Base-by-base conservation (phyloP, 2,888 invertebrate genomes). In the Cryptus armator region DNA sequence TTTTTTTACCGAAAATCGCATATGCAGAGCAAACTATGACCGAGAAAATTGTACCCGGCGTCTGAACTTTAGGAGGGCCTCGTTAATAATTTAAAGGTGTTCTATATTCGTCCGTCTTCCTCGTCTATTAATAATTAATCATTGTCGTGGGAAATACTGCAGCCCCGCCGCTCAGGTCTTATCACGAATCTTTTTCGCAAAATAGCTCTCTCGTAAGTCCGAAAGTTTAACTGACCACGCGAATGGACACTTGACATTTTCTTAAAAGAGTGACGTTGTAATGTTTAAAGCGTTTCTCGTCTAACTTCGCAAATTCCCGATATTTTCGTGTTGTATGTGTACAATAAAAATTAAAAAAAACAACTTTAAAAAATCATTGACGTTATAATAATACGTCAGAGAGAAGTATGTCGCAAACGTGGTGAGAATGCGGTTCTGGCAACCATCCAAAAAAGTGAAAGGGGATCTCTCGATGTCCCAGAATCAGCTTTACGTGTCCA, bases 351-450 rank as follows among this genome's bases (percentile, higher is more conserved):
- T 66, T 46, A 62, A n/a, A 77, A 78, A 75, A 72, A 72, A 5
- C 77, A 46, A 46, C 77, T 59, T 81, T 29, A 72, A 72, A 37
- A 9, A 78, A 84, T 76, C 56, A 51, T 16, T n/a, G 76, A 48
- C 37, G 56, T 75, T 59, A 29, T 7, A 62, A 62, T 62, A 62
- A 32, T 77, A 81, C 84, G 86, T 83, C 86, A 84, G 72, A 67
- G 29, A 68, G 24, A 43, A 59, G 66, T 59, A 29, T 59, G 67
- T 56, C 81, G 62, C 79, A 86, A 85, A 87, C 88, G 87, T 89
- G 90, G 88, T 87, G 87, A 88, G 87, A 92, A 92, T 92, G 92
- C 92, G 92, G 92, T 89, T 91, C 89, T 92, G 92, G 92, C 91
- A 44, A 24, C 7, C 62, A 10, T 91, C 92, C 92, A 92, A 91